Conservation (phyloP, 2,888 invertebrate species). For the Ceriagrion tenellum region DNA sequence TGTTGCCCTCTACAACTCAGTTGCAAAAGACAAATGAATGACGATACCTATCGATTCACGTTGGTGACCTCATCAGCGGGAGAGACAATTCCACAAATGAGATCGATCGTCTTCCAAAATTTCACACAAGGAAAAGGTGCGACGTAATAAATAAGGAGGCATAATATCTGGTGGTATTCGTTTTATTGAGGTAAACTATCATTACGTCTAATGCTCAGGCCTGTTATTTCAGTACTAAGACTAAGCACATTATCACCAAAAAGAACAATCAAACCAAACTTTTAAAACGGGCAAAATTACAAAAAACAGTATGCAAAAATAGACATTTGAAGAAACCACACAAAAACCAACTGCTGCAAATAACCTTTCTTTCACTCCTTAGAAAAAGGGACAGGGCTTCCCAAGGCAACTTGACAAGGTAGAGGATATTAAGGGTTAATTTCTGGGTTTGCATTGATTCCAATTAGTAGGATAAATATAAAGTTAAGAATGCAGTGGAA, state of each 20-base stretch:
- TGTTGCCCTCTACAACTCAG: constrained; percentile 68
- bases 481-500: constrained; percentile 57
- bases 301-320: constrained; percentile 72
- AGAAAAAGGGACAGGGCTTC: constrained; percentile 69
- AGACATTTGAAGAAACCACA: constrained; percentile 72
- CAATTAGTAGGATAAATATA: constrained; percentile 48
- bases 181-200: constrained; percentile 70
- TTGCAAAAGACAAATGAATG: not conserved
- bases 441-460: constrained; percentile 5
- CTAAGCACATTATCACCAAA: constrained; percentile 71
- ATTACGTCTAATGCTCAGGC: constrained; percentile 70
- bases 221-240: constrained; percentile 71
- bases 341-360: constrained; percentile 70
- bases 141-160: constrained; percentile 18
- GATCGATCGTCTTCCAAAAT: too few relatives aligned
- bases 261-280: constrained; percentile 68
- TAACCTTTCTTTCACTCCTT: constrained; percentile 68
- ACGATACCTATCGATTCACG: not conserved
- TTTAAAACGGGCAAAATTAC: constrained; percentile 71
- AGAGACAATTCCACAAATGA: too few relatives aligned
- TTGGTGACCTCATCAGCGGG: not conserved
- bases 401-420: constrained; percentile 70
- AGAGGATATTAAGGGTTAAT: constrained; percentile 31
- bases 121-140: not conserved
- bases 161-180: constrained; percentile 69